phyloP scores from a whole-genome alignment of 2,888 invertebrate species.

The Notocelia uddmanniana region DNA sequence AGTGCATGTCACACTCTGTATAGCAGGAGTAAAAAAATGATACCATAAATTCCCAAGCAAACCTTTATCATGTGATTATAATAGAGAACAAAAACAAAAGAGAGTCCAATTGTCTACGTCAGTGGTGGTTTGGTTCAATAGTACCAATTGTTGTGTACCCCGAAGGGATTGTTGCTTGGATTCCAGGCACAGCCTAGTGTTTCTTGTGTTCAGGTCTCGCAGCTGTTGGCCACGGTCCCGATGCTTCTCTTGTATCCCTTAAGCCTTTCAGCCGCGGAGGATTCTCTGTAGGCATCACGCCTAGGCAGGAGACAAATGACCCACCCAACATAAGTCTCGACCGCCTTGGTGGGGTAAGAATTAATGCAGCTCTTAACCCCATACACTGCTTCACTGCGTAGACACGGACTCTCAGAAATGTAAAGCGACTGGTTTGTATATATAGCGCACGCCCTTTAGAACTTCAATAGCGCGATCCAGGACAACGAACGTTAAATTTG shows the following conservation, averaged over 20 bases:
- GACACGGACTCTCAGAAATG: constrained; percentile 30
- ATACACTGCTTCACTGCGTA: constrained; percentile 32
- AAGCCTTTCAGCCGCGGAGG: constrained; percentile 3
- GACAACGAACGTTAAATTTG: neutral
- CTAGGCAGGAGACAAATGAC: constrained; percentile 22
- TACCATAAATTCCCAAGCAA: no score
- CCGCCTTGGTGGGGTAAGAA: constrained; percentile 24
- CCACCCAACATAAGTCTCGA: constrained; percentile 32
- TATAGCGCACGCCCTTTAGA: neutral
- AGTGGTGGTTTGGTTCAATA: no score
- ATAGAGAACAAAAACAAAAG: no score
- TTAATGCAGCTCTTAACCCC: constrained; percentile 36
- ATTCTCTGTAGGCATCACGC: neutral
- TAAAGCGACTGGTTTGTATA: neutral
- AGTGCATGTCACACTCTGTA: no score
- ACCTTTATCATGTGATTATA: no score
- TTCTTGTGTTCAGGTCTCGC: no score
- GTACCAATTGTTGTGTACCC: no score
- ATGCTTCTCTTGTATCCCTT: neutral
- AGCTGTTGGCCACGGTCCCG: no score
- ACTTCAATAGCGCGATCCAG: constrained; percentile 32
- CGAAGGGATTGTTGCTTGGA: no score
- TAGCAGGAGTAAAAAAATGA: no score
- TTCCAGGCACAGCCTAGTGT: no score
- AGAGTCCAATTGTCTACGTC: no score